Percentiles rank a stretch among this genome's conserved stretches.
phyloP scores from a whole-genome alignment of 2,113 vertebrate species.

The Myrmophylax atrothorax region DNA sequence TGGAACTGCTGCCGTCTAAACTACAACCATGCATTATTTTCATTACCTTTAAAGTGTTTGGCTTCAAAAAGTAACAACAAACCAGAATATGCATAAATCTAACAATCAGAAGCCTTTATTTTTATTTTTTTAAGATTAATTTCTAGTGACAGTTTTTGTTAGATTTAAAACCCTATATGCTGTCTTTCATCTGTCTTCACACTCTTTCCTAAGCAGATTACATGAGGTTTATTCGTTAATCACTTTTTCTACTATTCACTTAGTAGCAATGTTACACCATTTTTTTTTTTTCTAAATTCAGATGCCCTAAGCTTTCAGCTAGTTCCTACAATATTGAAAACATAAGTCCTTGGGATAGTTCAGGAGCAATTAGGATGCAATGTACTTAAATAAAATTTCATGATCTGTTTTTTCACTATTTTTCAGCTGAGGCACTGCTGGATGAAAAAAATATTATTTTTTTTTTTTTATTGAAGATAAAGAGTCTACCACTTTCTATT shows the following conservation, averaged over 20 bases:
- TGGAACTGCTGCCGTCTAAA: not conserved
- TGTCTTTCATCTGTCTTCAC: not conserved
- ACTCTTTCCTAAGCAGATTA: not conserved
- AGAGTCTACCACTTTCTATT: not conserved
- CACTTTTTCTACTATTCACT: constrained; percentile 30
- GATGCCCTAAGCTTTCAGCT: not conserved
- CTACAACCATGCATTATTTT: constrained; percentile 9
- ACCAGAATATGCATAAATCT: not conserved
- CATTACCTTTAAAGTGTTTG: constrained; percentile 27
- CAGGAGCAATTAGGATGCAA: not conserved
- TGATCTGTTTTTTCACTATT: not conserved
- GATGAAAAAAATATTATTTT: not conserved
- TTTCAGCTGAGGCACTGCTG: not conserved
- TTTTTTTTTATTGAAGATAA: not conserved
- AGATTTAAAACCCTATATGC: not conserved
- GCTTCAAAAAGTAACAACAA: constrained; percentile 6
- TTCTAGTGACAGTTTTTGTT: not conserved
- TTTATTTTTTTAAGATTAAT: not conserved
- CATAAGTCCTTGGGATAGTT: not conserved
- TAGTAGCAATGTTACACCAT: not conserved
- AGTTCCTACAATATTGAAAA: not conserved
- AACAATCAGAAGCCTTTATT: not conserved
- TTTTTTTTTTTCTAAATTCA: constrained; percentile 11
- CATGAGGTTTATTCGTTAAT: not conserved
- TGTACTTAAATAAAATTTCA: not conserved